Evolutionary conservation across 1,140 invertebrate species (phyloP).

Genomic region (Heliconius hewitsoni): DNA sequence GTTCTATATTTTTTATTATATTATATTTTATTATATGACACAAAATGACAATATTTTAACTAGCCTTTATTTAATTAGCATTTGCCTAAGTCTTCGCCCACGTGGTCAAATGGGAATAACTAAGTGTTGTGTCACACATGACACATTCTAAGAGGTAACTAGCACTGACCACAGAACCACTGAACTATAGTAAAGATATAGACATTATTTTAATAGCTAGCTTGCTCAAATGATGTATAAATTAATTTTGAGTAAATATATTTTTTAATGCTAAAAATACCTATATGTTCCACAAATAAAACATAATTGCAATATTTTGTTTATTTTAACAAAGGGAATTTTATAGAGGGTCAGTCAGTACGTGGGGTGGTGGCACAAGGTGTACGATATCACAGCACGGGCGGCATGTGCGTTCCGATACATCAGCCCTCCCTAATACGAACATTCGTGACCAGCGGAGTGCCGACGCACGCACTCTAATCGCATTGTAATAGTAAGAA

Average conservation of each 20-base stretch:
- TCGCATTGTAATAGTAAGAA: conserved; percentile 56
- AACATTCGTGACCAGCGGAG: conserved; percentile 47
- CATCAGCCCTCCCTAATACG: conserved; percentile 52
- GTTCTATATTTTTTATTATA: too few species aligned
- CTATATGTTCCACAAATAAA: conserved; percentile 36
- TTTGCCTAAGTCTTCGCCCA: too few species aligned
- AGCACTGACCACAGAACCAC: too few species aligned
- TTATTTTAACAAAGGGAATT: conserved; percentile 60
- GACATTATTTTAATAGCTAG: too few species aligned
- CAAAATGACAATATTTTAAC: too few species aligned
- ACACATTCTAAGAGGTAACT: too few species aligned
- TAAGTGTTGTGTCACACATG: too few species aligned
- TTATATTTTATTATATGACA: too few species aligned
- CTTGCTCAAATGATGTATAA: too few species aligned
- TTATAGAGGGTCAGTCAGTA: conserved; percentile 56
- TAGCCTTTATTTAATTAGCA: too few species aligned
- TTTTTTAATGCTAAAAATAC: neutral
- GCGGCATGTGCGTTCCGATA: conserved; percentile 74
- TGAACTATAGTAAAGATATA: too few species aligned
- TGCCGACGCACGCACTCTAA: conserved; percentile 52
- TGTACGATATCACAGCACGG: conserved; percentile 72
- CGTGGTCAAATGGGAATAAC: too few species aligned
- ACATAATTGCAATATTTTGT: conserved; percentile 54
- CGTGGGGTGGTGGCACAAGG: conserved; percentile 69
- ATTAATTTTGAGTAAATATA: neutral